Percentiles rank a stretch among this genome's conserved stretches.
Conservation (phyloP, 1,140 invertebrate genomes). For the Sitodiplosis mosellana region DNA sequence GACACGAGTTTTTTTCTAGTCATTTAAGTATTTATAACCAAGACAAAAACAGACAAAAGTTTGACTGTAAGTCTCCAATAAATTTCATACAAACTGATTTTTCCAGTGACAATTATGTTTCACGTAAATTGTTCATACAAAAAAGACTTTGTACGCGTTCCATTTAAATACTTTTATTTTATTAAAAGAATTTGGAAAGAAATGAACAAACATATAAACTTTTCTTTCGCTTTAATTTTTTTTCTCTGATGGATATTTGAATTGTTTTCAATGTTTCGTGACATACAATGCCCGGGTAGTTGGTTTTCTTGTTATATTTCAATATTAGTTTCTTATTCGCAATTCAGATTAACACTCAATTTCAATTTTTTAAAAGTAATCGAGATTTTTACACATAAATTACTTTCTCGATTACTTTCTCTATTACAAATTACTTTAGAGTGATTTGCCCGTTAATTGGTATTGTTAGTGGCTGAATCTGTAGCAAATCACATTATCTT, state of each 20-base stretch:
- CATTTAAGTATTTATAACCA: not conserved
- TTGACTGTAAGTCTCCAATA: not conserved
- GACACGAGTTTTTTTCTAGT: not conserved
- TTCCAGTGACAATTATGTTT: conserved; percentile 1
- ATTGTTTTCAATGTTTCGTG: not conserved
- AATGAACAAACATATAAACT: not conserved
- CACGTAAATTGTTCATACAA: not conserved
- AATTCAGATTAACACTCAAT: not conserved
- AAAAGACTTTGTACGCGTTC: too few relatives aligned
- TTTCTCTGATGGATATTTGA: not conserved
- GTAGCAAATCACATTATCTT: too few relatives aligned
- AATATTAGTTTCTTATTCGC: not conserved
- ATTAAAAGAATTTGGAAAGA: not conserved
- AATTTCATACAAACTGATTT: conserved; percentile 9
- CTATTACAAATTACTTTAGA: too few relatives aligned
- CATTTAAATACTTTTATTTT: conserved; percentile 1
- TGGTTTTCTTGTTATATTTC: not conserved
- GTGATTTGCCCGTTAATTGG: too few relatives aligned
- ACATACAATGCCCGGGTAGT: not conserved
- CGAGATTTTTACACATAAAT: too few relatives aligned
- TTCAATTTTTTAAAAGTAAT: too few relatives aligned
- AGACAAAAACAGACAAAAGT: not conserved
- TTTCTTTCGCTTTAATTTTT: not conserved
- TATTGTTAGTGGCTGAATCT: too few relatives aligned
- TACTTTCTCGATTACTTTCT: too few relatives aligned